A percentile compares a stretch with the other conserved stretches of the same genome.
phyloP scores from a whole-genome alignment of 1,140 invertebrate genomes.

The Luehdorfia chinensis region DNA sequence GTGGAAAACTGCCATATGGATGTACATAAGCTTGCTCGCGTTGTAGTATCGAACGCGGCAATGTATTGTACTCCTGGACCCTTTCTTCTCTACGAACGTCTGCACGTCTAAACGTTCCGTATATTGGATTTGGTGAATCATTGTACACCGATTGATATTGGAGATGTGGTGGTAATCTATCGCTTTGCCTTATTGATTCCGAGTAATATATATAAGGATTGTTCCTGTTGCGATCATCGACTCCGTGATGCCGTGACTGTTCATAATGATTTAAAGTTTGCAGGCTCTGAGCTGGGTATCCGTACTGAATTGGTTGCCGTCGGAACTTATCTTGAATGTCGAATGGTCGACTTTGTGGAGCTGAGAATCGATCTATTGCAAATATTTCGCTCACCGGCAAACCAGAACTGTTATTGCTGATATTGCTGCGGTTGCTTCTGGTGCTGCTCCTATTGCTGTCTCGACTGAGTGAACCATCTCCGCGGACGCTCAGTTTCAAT shows the following conservation, averaged over 20 bases:
- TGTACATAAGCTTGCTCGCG: background rate
- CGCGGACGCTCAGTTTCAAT: slow-evolving; percentile 63
- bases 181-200: slow-evolving; percentile 27
- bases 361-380: slow-evolving; percentile 53
- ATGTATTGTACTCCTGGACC: background rate
- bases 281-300: slow-evolving; percentile 61
- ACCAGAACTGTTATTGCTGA: slow-evolving; percentile 42
- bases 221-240: slow-evolving; percentile 30
- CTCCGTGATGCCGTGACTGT: slow-evolving; percentile 31
- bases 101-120: slow-evolving; percentile 25
- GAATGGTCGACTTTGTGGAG: slow-evolving; percentile 56
- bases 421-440: slow-evolving; percentile 60
- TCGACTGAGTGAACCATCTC: slow-evolving; percentile 60
- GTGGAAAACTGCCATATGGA: slow-evolving; percentile 31
- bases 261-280: slow-evolving; percentile 57
- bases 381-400: slow-evolving; percentile 65
- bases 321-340: slow-evolving; percentile 61
- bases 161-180: slow-evolving; percentile 26
- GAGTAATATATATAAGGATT: slow-evolving; percentile 49
- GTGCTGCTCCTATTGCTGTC: slow-evolving; percentile 56
- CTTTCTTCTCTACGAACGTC: background rate
- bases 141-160: slow-evolving; percentile 43
- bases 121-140: slow-evolving; percentile 37
- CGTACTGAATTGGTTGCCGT: slow-evolving; percentile 45
- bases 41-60: slow-evolving; percentile 4